A percentile compares a stretch with the other conserved stretches of the same genome.
These are phyloP conservation scores for Blera fallax DNA, from an alignment of 2,888 invertebrate genomes.

Conservation along the genomic window DNA sequence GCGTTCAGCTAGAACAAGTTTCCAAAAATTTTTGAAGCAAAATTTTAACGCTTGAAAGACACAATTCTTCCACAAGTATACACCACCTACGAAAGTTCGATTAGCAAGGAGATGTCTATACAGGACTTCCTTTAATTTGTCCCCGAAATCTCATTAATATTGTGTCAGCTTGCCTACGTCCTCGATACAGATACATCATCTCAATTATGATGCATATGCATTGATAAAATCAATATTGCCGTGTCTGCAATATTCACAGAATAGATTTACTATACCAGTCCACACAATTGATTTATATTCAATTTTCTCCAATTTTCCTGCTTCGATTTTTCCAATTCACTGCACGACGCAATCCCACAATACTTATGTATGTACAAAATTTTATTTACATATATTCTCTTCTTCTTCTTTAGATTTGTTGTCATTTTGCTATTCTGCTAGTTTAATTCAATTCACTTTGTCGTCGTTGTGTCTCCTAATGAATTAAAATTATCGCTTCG, in stretches of 20 bases:
- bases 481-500: conserved; percentile 29
- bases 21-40: too few relatives aligned
- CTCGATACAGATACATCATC: neutral
- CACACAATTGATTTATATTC: conserved; percentile 59
- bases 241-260: conserved; percentile 14
- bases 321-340: conserved; percentile 29
- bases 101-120: too few relatives aligned
- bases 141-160: neutral
- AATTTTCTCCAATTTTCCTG: conserved; percentile 59
- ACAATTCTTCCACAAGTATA: too few relatives aligned
- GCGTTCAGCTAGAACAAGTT: too few relatives aligned
- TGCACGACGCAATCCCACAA: conserved; percentile 41
- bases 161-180: too few relatives aligned
- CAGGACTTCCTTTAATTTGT: neutral
- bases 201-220: neutral
- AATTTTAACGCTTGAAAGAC: too few relatives aligned
- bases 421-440: conserved; percentile 27
- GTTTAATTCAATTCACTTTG: conserved; percentile 53
- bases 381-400: neutral
- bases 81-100: too few relatives aligned
- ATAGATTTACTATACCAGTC: conserved; percentile 29
- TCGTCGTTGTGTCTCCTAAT: conserved; percentile 44
- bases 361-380: too few relatives aligned
- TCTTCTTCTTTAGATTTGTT: conserved; percentile 24
- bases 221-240: conserved; percentile 15